These are phyloP conservation scores for Zaprionus tsacasi DNA, from an alignment of 1,140 invertebrate species.

Conservation along the genomic window DNA sequence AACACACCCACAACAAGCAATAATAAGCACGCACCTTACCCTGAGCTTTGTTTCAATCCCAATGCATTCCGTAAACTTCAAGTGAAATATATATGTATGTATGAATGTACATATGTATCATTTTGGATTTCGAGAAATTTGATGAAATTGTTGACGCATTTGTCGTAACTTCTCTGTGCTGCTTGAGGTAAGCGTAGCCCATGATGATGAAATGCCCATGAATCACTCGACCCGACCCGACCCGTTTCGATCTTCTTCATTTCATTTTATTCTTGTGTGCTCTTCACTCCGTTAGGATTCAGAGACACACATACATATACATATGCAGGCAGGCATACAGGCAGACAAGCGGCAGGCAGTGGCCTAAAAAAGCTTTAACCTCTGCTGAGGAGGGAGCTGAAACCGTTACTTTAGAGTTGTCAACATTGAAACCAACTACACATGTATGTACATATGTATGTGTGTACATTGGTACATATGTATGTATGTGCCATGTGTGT, in stretches of 20 bases:
- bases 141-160: conserved; percentile 25
- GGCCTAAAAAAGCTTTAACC: conserved; percentile 7
- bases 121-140: neutral
- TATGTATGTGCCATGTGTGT: neutral
- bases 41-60: conserved; percentile 26
- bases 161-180: neutral
- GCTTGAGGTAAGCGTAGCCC: neutral
- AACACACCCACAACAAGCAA: neutral
- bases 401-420: conserved; percentile 13
- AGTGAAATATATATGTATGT: neutral
- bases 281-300: conserved; percentile 2
- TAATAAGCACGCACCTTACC: neutral
- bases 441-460: neutral
- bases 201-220: conserved; percentile 27
- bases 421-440: conserved; percentile 1
- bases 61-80: conserved; percentile 9
- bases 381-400: neutral
- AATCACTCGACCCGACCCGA: conserved; percentile 13
- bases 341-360: neutral
- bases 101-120: neutral
- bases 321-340: too few species aligned
- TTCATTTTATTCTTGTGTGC: neutral
- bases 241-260: neutral
- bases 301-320: neutral
- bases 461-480: too few species aligned